Evolutionary conservation across 2,888 invertebrate species (phyloP).

Genomic region (Drosophila mulleri): DNA sequence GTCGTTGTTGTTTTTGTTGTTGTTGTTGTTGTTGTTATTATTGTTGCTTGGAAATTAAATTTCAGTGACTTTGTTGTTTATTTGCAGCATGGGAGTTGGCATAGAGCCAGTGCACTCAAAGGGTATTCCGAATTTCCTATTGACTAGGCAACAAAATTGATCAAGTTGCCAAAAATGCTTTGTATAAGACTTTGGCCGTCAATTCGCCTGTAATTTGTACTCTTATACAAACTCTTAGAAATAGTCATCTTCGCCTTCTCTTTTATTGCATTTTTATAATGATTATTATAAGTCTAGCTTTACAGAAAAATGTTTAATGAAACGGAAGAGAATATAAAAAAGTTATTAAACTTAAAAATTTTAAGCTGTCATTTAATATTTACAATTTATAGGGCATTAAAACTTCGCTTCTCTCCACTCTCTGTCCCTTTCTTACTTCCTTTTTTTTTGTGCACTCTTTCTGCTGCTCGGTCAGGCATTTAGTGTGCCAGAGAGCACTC

Average conservation of each 20-base stretch:
- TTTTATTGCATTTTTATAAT: not conserved
- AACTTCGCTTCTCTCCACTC: not conserved
- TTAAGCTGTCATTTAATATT: conserved; percentile 2
- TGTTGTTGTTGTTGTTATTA: conserved; percentile 42
- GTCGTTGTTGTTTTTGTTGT: conserved; percentile 32
- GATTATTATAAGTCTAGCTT: not conserved
- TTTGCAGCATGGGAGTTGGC: conserved; percentile 57
- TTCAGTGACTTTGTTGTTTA: conserved; percentile 81
- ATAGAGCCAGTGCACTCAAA: conserved; percentile 37
- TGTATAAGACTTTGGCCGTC: not conserved
- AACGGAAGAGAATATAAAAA: not conserved
- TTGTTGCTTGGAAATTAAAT: conserved; percentile 69
- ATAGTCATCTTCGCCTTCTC: not conserved
- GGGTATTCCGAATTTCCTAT: conserved; percentile 57
- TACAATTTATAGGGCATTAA: conserved; percentile 16
- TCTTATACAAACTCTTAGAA: not conserved
- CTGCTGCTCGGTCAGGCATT: conserved; percentile 14
- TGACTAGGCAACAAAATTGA: conserved; percentile 28
- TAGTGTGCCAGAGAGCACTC: conserved; percentile 14
- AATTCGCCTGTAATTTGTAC: not conserved
- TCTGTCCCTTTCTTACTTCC: not conserved
- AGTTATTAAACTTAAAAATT: not conserved
- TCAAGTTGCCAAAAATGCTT: not conserved
- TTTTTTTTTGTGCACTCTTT: conserved; percentile 5
- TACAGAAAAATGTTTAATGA: not conserved